Conservation (phyloP, 2,113 vertebrate species). For the rat (Rattus norvegicus) region GRCr8 NC_086031.1:87070001-87070500, state of each 20-base stretch:
- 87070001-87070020: neutral
- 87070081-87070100: neutral
- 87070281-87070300: constrained; percentile 88
- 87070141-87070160: constrained; percentile 93
- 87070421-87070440: neutral
- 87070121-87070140: constrained; percentile 82
- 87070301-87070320: constrained; percentile 2
- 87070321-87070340: neutral
- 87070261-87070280: constrained; percentile 89
- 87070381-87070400: neutral
- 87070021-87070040: neutral
- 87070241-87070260: constrained; percentile 87
- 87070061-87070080: neutral
- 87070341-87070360: neutral
- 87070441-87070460: constrained; percentile 42
- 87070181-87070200: constrained; percentile 94
- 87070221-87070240: constrained; percentile 97
- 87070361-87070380: neutral
- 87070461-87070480: neutral
- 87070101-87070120: neutral
- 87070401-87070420: constrained; percentile 1
- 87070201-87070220: constrained; percentile 96
- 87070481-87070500: neutral
- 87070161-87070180: constrained; percentile 93
- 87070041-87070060: neutral